Base-by-base conservation (phyloP, 2,113 vertebrate species). In the Myotis yumanensis region DNA sequence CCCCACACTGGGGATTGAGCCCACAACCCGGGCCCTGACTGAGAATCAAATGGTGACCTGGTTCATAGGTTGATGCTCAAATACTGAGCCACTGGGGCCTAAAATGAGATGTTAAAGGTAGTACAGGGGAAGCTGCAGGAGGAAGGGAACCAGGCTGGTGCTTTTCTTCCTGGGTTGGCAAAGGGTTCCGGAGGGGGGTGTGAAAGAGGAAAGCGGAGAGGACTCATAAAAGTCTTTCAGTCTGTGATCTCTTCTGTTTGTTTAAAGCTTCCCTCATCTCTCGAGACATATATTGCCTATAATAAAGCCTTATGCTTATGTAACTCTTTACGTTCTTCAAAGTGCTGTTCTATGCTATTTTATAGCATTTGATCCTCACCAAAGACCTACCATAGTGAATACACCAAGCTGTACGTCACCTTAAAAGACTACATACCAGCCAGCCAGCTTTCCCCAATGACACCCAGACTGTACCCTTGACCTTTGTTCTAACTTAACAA, bases 281-380 rank as follows among this genome's bases (percentile, higher is more conserved):
- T 68, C 83, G 89, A 94, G 75, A 79, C 11, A 85, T 75, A 15
- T 18, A 69, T 93, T 76, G 91, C 22, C 76, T 43, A 30, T 75
- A 89, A 91, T 76, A 94, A 95, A 90, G 51, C 1, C 23, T 76
- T 81, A 54, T 87, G 75, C 84, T 94, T 93, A 71, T 85, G 5
- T 84, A 96, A 93, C 52, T 83, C 51, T 91, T 75, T 40, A 28
- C 93, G 35, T 52, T 90, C 84, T 93, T 94, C 59, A 84, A 84
- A 93, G 51, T 90, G 11, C 51, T 89, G 11, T 72, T 79, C 22
- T 82, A 11, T 62, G 51, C 83, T 64, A 62, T 75, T 90, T 54
- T 35, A 72, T 91, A 48, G n/a, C 35, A 91, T 88, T 94, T 94
- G 77, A 87, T 81, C 57, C 59, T 89, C 75, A 62, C 75, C 23